phyloP scores from a whole-genome alignment of 2,113 vertebrate species.

The Eublepharis macularius region DNA sequence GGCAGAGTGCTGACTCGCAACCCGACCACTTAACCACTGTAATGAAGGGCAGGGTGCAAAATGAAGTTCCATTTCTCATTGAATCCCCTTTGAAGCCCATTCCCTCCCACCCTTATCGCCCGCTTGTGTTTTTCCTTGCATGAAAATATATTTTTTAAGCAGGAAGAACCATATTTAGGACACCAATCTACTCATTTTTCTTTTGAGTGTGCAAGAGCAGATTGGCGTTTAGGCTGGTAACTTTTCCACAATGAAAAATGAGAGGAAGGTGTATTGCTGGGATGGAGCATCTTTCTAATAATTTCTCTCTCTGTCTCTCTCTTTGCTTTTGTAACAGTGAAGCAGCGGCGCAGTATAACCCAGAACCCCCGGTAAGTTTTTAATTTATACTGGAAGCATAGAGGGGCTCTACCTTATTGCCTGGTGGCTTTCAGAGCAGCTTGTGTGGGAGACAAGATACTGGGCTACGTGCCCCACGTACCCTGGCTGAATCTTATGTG shows the following conservation, averaged over 20 bases:
- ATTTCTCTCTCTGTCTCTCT: background rate
- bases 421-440: background rate
- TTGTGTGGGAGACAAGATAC: background rate
- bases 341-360: slow-evolving; percentile 72
- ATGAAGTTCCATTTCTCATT: too few relatives aligned
- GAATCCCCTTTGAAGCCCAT: too few relatives aligned
- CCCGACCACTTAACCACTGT: too few relatives aligned
- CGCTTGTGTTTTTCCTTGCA: background rate
- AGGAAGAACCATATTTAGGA: background rate
- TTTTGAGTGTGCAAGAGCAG: background rate
- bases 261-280: background rate
- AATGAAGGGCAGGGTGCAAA: too few relatives aligned
- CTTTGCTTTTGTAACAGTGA: slow-evolving; percentile 49
- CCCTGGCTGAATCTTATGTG: too few relatives aligned
- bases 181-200: background rate
- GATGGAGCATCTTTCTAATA: background rate
- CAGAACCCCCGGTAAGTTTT: slow-evolving; percentile 71
- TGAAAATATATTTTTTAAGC: background rate
- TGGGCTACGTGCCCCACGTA: background rate
- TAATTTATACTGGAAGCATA: background rate
- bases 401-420: background rate
- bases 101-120: too few relatives aligned
- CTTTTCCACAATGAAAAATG: background rate
- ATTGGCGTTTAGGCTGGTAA: background rate
- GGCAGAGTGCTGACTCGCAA: too few relatives aligned